Conservation (phyloP, 2,113 vertebrate species). For the Mesocricetus auratus region DNA sequence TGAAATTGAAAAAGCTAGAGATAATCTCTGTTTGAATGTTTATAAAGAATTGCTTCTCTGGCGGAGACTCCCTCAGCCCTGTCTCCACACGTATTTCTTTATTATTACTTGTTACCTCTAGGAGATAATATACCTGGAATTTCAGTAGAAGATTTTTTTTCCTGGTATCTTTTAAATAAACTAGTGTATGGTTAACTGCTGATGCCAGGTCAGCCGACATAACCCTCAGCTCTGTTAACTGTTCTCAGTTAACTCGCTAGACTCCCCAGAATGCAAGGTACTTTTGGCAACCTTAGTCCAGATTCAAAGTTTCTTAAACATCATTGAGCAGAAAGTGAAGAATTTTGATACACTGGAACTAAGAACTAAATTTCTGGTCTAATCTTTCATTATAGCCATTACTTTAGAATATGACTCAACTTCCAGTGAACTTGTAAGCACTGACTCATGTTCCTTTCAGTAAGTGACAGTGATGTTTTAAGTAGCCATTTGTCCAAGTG, state of each 20-base stretch:
- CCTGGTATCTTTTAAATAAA: constrained; percentile 54
- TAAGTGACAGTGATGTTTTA: constrained; percentile 39
- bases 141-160: constrained; percentile 30
- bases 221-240: constrained; percentile 16
- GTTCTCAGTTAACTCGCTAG: neutral
- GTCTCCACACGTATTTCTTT: neutral
- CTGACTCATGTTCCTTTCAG: constrained; percentile 43
- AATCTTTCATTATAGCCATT: constrained; percentile 49
- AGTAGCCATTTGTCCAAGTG: neutral
- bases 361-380: constrained; percentile 41
- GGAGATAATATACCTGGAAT: neutral
- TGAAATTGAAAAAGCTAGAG: constrained; percentile 62
- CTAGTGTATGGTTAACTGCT: neutral
- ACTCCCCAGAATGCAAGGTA: constrained; percentile 5
- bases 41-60: constrained; percentile 18
- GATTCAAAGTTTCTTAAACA: constrained; percentile 18
- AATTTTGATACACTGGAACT: constrained; percentile 37
- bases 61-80: constrained; percentile 4
- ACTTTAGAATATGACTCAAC: constrained; percentile 4
- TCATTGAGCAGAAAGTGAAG: neutral
- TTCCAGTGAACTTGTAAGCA: neutral
- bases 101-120: neutral
- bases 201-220: neutral
- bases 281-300: neutral
- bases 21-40: constrained; percentile 36